These are phyloP conservation scores for Halictus quadricinctus DNA, from an alignment of 2,888 invertebrate genomes.

Conservation along the genomic window DNA sequence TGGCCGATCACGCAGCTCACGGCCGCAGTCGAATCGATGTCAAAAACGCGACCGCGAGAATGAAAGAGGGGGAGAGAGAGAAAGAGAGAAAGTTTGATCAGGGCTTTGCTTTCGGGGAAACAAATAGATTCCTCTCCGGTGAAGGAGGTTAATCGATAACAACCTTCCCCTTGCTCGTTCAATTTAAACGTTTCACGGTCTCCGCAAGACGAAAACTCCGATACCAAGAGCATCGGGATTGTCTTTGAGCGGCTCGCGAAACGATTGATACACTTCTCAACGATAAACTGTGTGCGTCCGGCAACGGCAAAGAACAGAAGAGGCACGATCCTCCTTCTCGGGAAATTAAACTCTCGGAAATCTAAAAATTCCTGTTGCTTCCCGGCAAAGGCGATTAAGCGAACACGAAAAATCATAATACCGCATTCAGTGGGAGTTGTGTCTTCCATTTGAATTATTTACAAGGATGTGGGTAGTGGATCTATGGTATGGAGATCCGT, in stretches of 20 bases:
- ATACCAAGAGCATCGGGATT: neutral
- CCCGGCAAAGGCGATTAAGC: neutral
- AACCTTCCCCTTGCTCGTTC: conserved; percentile 16
- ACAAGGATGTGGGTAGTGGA: neutral
- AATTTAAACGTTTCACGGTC: conserved; percentile 13
- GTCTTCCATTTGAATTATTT: neutral
- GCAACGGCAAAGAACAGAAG: neutral
- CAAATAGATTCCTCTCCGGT: conserved; percentile 29
- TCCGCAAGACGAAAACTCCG: neutral
- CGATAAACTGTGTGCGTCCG: neutral
- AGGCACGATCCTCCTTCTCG: neutral
- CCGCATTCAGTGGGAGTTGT: neutral
- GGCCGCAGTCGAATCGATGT: conserved; percentile 30
- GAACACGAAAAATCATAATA: neutral
- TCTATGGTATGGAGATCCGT: neutral
- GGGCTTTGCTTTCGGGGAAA: conserved; percentile 22
- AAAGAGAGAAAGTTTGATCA: neutral
- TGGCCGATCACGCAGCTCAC: conserved; percentile 22
- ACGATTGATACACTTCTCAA: neutral
- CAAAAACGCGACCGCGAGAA: neutral
- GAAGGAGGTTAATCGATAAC: conserved; percentile 57
- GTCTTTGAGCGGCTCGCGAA: neutral
- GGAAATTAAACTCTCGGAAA: neutral
- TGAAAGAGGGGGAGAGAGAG: no score
- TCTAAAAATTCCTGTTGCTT: neutral